Evolutionary conservation across 2,797 vertebrate species (phyloP), one percentile per base, ranked within the genome.

Genomic region (Megaceryle alcyon): DNA sequence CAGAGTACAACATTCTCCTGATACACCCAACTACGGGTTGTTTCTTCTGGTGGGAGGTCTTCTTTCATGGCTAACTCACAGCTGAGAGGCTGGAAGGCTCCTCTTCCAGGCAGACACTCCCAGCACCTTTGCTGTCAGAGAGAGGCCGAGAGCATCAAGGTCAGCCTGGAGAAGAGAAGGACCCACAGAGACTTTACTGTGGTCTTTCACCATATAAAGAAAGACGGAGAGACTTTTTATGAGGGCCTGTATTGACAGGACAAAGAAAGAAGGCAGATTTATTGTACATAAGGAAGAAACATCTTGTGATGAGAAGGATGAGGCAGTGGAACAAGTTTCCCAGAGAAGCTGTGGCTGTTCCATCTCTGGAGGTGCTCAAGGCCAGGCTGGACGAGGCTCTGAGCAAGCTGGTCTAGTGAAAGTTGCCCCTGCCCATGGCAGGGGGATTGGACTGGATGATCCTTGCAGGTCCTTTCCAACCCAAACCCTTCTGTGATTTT

Each of bases 1-100:
- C 28, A 49, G 14, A 77, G 53, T 12, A 49, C 59, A 82, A 18
- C 25, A 0, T 1, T 10, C 12, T 17, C 33, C 17, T 0, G 0
- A 73, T 79, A 71, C 29, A 70, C 10, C 16, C 23, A 82, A 10
- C 18, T 65, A 13, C 8, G 78, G 22, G 14, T 15, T 44, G 37
- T 37, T 72, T 60, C 51, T 48, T 59, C 21, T 17, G 22, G 29
- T 23, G 35, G 73, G 16, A 80, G 22, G 66, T 53, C 23, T 46
- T 87, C 53, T 35, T 70, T 37, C 72, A 51, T 0, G 8, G 54
- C 14, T 59, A 63, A 86, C n/a, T 48, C 35, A 41, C 21, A 77
- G 69, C 39, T 66, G 68, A 80, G 23, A 86, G 57, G 31, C 63
- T 43, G 21, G 21, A 83, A 19, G 37, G 23, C 13, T 94, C 76